These are phyloP conservation scores for Ophonus ardosiacus DNA, from an alignment of 2,888 invertebrate species.

Conservation along the genomic window DNA sequence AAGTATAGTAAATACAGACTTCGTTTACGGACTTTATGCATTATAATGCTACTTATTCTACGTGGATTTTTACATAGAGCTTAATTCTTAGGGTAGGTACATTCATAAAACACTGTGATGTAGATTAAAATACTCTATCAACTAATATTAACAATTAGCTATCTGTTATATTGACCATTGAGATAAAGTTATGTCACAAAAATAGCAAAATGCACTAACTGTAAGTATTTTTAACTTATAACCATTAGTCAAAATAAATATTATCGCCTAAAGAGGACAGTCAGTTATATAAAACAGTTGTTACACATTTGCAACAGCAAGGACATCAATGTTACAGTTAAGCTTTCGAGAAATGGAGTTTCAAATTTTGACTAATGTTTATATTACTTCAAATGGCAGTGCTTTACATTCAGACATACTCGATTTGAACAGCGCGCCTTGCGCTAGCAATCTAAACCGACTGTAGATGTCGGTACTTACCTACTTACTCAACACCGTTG, in stretches of 20 bases:
- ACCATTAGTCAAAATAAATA: constrained; percentile 60
- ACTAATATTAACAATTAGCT: constrained; percentile 62
- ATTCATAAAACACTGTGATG: constrained; percentile 61
- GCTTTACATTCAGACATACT: constrained; percentile 60
- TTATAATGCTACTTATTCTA: constrained; percentile 60
- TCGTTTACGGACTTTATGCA: constrained; percentile 58
- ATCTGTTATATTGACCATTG: constrained; percentile 60
- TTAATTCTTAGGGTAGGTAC: constrained; percentile 58
- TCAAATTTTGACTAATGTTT: constrained; percentile 61
- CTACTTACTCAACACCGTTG: constrained; percentile 6
- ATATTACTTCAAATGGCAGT: constrained; percentile 63
- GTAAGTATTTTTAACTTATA: constrained; percentile 47
- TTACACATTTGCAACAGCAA: constrained; percentile 53
- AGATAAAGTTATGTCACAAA: constrained; percentile 58
- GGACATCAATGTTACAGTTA: constrained; percentile 42
- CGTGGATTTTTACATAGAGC: constrained; percentile 62
- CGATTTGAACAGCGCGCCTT: constrained; percentile 48
- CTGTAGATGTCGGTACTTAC: constrained; percentile 16
- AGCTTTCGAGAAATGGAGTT: constrained; percentile 15
- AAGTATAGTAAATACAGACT: constrained; percentile 61
- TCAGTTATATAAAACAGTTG: constrained; percentile 52
- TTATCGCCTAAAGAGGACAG: not conserved
- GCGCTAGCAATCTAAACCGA: constrained; percentile 30
- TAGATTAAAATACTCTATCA: constrained; percentile 54
- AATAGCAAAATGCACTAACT: constrained; percentile 59